phyloP scores from a whole-genome alignment of 1,140 invertebrate genomes.

The Ceratina calcarata region DNA sequence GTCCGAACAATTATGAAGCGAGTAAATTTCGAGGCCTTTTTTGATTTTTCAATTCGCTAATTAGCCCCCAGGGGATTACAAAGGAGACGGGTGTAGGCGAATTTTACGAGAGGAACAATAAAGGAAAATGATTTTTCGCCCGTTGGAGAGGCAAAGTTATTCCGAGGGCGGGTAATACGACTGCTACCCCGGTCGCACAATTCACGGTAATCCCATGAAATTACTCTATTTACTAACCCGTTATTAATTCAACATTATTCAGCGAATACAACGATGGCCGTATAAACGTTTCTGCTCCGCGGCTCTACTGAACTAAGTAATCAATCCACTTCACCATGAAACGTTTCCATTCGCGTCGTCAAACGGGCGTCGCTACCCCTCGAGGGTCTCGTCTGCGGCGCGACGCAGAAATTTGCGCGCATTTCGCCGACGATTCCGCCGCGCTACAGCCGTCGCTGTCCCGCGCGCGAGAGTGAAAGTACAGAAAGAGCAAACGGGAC shows the following conservation, averaged over 20 bases:
- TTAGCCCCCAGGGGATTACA: neutral
- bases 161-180: constrained; percentile 7
- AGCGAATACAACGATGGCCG: constrained; percentile 31
- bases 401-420: constrained; percentile 50
- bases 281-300: constrained; percentile 46
- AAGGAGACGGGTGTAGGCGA: neutral
- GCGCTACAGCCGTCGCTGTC: constrained; percentile 53
- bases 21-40: neutral
- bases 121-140: constrained; percentile 43
- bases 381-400: constrained; percentile 43
- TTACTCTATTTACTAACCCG: constrained; percentile 47
- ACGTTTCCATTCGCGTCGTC: constrained; percentile 63
- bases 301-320: constrained; percentile 57
- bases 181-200: neutral
- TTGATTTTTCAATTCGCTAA: neutral
- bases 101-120: neutral
- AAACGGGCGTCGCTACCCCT: constrained; percentile 65
- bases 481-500: constrained; percentile 37
- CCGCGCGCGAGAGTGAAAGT: constrained; percentile 45
- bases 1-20: neutral
- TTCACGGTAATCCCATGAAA: constrained; percentile 33
- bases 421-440: constrained; percentile 53
- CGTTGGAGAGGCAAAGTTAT: constrained; percentile 9
- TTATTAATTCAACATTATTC: constrained; percentile 46
- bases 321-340: constrained; percentile 65